These are phyloP conservation scores for Tangara arthus DNA, from an alignment of 2,797 vertebrate species.

Conservation along the genomic window DNA sequence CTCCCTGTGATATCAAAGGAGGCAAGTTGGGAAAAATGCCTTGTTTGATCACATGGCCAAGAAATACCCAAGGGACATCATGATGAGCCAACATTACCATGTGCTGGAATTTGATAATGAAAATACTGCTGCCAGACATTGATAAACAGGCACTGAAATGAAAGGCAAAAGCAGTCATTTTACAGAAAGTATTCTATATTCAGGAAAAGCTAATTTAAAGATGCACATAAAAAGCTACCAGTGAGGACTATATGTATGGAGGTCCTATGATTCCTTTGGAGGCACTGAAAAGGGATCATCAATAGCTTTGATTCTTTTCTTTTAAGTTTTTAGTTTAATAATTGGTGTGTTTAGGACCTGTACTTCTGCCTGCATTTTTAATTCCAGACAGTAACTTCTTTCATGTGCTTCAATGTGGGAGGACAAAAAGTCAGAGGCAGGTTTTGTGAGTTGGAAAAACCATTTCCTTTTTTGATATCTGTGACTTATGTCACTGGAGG, in stretches of 20 bases:
- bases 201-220: background rate
- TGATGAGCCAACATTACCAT: background rate
- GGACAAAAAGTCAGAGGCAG: background rate
- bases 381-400: background rate
- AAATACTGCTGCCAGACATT: background rate
- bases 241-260: background rate
- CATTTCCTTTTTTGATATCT: background rate
- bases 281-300: background rate
- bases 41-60: background rate
- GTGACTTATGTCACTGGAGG: background rate
- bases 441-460: background rate
- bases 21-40: background rate
- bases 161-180: background rate
- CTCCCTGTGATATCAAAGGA: background rate
- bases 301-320: background rate
- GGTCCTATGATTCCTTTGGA: background rate
- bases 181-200: background rate
- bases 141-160: background rate
- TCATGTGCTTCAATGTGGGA: background rate
- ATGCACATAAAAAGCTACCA: background rate
- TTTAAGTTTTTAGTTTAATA: background rate
- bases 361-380: background rate
- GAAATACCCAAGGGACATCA: background rate
- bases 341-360: background rate
- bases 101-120: slow-evolving; percentile 13